These are phyloP conservation scores for Macrosoma leucophasiata DNA, from an alignment of 2,888 invertebrate species.

Conservation along the genomic window DNA sequence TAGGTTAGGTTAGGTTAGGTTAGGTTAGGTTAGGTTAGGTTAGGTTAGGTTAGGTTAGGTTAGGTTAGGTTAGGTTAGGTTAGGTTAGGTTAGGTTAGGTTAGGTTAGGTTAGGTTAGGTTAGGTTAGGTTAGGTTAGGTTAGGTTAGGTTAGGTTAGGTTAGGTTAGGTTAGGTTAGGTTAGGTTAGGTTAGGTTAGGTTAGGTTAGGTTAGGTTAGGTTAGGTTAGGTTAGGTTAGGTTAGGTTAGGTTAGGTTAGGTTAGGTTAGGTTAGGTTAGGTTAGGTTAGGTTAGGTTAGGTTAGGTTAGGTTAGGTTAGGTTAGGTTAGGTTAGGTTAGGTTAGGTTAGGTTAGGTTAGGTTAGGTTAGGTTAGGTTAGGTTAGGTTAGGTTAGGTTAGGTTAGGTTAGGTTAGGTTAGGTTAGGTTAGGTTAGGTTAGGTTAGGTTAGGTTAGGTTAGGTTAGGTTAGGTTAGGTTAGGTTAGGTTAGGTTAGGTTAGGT, in stretches of 20 bases:
- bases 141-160: slow-evolving; percentile 13
- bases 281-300: slow-evolving; percentile 3
- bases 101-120: slow-evolving; percentile 12
- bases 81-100: slow-evolving; percentile 15
- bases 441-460: slow-evolving; percentile 3
- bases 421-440: slow-evolving; percentile 3
- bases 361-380: slow-evolving; percentile 3
- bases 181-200: slow-evolving; percentile 10
- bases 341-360: slow-evolving; percentile 9
- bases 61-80: slow-evolving; percentile 18
- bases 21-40: slow-evolving; percentile 3
- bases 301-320: slow-evolving; percentile 3
- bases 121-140: slow-evolving; percentile 14
- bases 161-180: slow-evolving; percentile 12
- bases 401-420: slow-evolving; percentile 3
- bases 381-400: slow-evolving; percentile 3
- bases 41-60: slow-evolving; percentile 2
- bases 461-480: slow-evolving; percentile 3
- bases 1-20: slow-evolving; percentile 4
- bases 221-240: slow-evolving; percentile 10
- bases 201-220: slow-evolving; percentile 10
- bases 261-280: slow-evolving; percentile 3
- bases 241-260: slow-evolving; percentile 5
- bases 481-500: slow-evolving; percentile 8
- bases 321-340: slow-evolving; percentile 3